Evolutionary conservation across 2,888 invertebrate species (phyloP).

Genomic region (Agrypnus murinus): DNA sequence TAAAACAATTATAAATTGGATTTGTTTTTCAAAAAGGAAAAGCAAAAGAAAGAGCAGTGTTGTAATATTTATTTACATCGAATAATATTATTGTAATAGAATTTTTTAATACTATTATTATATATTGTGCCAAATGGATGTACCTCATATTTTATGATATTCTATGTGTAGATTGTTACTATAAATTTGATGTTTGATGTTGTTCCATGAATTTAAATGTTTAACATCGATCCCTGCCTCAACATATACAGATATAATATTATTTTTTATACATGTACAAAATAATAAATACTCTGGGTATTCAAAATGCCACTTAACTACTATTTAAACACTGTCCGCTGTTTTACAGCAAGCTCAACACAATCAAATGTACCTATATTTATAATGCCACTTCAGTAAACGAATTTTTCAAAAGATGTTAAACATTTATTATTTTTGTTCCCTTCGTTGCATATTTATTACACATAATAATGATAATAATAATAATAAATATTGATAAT

Average conservation of each 20-base stretch:
- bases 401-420: slow-evolving; percentile 63
- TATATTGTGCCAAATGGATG: slow-evolving; percentile 84
- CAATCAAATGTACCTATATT: slow-evolving; percentile 64
- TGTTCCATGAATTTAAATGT: slow-evolving; percentile 64
- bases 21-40: too few species aligned
- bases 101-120: slow-evolving; percentile 61
- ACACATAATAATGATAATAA: slow-evolving; percentile 4
- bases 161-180: slow-evolving; percentile 60
- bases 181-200: slow-evolving; percentile 57
- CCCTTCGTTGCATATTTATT: slow-evolving; percentile 37
- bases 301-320: slow-evolving; percentile 51
- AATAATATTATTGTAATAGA: slow-evolving; percentile 50
- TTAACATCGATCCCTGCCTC: slow-evolving; percentile 68
- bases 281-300: slow-evolving; percentile 53
- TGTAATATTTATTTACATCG: slow-evolving; percentile 54
- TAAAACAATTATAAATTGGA: not conserved
- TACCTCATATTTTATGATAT: slow-evolving; percentile 77
- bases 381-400: slow-evolving; percentile 43
- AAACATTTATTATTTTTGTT: slow-evolving; percentile 66
- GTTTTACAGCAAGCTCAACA: slow-evolving; percentile 61
- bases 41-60: slow-evolving; percentile 40
- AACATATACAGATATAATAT: slow-evolving; percentile 57
- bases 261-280: slow-evolving; percentile 66
- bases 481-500: too few species aligned
- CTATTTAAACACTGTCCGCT: slow-evolving; percentile 41